These are phyloP conservation scores for Burhinus oedicnemus DNA, from an alignment of 2,113 vertebrate species.

Conservation along the genomic window DNA sequence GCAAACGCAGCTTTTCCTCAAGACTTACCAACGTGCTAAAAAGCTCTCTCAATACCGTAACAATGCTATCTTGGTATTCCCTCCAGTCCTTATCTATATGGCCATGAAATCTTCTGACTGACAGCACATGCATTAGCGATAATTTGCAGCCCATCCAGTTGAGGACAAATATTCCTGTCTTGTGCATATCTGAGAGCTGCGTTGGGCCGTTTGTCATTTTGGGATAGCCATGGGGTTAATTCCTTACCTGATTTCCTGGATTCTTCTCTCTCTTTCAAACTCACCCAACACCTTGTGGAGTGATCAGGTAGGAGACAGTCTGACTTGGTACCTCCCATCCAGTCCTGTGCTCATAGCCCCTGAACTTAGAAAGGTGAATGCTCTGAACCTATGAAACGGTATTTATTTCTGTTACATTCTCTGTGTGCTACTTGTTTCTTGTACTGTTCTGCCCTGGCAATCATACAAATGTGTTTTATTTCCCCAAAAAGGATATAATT, in stretches of 20 bases:
- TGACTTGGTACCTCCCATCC: not conserved
- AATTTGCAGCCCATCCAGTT: not conserved
- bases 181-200: not conserved
- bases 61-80: not conserved
- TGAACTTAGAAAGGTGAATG: not conserved
- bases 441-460: not conserved
- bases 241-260: not conserved
- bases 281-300: not conserved
- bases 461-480: not conserved
- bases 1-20: not conserved
- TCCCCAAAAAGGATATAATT: not conserved
- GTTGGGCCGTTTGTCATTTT: not conserved
- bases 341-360: not conserved
- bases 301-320: not conserved
- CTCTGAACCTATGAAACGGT: accelerated
- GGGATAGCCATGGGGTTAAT: not conserved
- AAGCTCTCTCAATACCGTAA: not conserved
- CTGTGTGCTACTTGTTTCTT: not conserved
- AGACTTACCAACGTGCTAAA: not conserved
- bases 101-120: not conserved
- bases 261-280: not conserved
- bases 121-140: not conserved
- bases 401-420: not conserved
- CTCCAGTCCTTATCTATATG: not conserved
- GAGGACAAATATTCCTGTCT: not conserved